A percentile compares a stretch with the other conserved stretches of the same genome.
These are phyloP conservation scores for Chrysomela aeneicollis DNA, from an alignment of 2,888 invertebrate genomes.

Conservation along the genomic window DNA sequence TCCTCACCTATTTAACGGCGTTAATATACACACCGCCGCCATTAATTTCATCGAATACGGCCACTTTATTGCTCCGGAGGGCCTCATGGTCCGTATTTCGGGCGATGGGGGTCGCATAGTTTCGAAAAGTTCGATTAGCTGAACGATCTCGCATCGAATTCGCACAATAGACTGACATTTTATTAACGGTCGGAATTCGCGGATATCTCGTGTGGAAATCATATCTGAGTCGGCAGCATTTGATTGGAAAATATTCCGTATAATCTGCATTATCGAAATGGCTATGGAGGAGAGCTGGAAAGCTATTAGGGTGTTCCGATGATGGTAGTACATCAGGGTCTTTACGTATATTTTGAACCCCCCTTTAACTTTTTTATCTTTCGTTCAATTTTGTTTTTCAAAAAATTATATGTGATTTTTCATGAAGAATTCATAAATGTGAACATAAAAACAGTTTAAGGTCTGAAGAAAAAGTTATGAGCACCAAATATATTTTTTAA, in stretches of 20 bases:
- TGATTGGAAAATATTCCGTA: too few relatives aligned
- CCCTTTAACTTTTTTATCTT: too few relatives aligned
- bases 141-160: not conserved
- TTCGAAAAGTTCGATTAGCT: not conserved
- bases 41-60: slow-evolving; percentile 3
- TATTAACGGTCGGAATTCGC: not conserved
- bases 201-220: not conserved
- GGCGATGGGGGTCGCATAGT: not conserved
- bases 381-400: too few relatives aligned
- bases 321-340: too few relatives aligned
- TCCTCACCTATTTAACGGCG: slow-evolving; percentile 20
- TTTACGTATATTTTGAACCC: too few relatives aligned
- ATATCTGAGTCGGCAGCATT: not conserved
- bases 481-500: too few relatives aligned
- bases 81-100: not conserved
- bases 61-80: not conserved
- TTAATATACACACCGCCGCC: slow-evolving; percentile 13
- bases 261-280: not conserved
- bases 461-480: too few relatives aligned
- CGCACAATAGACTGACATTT: not conserved
- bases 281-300: too few relatives aligned
- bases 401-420: too few relatives aligned
- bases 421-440: too few relatives aligned
- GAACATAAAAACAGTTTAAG: too few relatives aligned
- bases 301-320: too few relatives aligned